Evolutionary conservation across 2,113 vertebrate species (phyloP).

Genomic region (Pollimyrus isidori): DNA sequence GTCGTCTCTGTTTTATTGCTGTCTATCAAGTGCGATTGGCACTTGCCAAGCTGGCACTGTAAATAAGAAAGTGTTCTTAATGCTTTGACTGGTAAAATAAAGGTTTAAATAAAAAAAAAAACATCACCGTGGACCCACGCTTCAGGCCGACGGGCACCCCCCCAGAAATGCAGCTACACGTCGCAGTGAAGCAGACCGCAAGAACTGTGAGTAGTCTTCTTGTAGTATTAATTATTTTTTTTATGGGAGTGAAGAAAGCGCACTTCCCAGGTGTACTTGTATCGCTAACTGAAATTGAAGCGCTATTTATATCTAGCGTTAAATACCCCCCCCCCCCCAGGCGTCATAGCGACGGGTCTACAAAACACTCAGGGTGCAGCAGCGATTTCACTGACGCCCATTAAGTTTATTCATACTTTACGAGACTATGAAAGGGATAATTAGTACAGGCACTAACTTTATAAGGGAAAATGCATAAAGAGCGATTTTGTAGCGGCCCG

Average conservation of each 20-base stretch:
- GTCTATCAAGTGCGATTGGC: too few relatives aligned
- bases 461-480: background rate
- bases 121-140: background rate
- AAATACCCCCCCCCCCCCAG: background rate
- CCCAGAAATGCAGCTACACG: background rate
- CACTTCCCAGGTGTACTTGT: background rate
- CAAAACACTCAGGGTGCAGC: background rate
- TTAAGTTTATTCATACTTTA: background rate
- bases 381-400: background rate
- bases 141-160: background rate
- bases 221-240: background rate
- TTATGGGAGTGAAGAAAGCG: background rate
- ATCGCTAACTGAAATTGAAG: background rate
- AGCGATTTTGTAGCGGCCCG: background rate
- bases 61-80: too few relatives aligned
- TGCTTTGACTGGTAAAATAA: too few relatives aligned
- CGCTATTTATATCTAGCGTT: background rate
- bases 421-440: background rate
- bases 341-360: background rate
- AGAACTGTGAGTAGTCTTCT: background rate
- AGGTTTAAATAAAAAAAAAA: too few relatives aligned
- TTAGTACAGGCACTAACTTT: background rate
- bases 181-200: background rate
- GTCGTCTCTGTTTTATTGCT: too few relatives aligned
- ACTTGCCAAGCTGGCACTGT: too few relatives aligned